These are phyloP conservation scores for Agrypnus murinus DNA, from an alignment of 2,888 invertebrate genomes.

Conservation along the genomic window DNA sequence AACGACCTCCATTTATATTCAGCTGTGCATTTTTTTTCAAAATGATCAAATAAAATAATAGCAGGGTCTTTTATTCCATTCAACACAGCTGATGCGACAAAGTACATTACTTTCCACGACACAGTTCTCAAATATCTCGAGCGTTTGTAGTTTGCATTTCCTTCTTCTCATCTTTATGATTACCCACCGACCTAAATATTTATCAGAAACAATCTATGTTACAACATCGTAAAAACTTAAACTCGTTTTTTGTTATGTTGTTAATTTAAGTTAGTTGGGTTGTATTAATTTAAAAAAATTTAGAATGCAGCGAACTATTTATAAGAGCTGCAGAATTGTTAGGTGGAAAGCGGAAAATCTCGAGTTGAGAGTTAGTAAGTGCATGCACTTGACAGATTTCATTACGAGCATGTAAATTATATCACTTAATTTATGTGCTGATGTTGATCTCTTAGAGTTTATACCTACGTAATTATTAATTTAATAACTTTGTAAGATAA, in stretches of 20 bases:
- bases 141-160: conserved; percentile 38
- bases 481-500: no score
- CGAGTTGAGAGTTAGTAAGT: no score
- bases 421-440: conserved; percentile 10
- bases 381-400: conserved; percentile 17
- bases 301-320: no score
- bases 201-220: background rate
- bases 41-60: conserved; percentile 29
- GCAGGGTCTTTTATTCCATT: conserved; percentile 35
- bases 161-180: conserved; percentile 22
- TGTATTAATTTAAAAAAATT: conserved; percentile 12
- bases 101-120: conserved; percentile 35
- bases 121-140: conserved; percentile 40
- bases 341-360: background rate
- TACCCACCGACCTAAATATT: conserved; percentile 30
- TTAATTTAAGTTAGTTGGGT: conserved; percentile 9
- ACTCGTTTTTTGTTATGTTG: conserved; percentile 18
- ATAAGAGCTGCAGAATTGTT: no score
- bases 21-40: conserved; percentile 12
- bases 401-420: conserved; percentile 1
- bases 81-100: conserved; percentile 37
- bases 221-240: conserved; percentile 22
- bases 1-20: background rate
- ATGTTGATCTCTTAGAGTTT: background rate
- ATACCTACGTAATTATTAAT: no score